A percentile compares a stretch with the other conserved stretches of the same genome.
phyloP scores from a whole-genome alignment of 2,113 vertebrate species.

The Ciconia boyciana region DNA sequence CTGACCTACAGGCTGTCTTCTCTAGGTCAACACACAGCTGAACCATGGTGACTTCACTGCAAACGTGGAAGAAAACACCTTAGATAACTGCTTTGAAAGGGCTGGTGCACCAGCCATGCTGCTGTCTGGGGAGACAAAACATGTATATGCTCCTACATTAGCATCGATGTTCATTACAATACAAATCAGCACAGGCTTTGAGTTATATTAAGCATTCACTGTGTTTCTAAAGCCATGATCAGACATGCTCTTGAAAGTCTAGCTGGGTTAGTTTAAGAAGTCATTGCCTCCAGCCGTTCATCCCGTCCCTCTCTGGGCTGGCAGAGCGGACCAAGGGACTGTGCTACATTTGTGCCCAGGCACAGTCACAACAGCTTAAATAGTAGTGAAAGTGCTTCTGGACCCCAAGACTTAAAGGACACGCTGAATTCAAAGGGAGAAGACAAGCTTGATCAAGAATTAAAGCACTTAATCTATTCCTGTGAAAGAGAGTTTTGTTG shows the following conservation, averaged over 20 bases:
- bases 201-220: not conserved
- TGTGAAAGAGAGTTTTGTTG: not conserved
- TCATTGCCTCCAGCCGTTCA: not conserved
- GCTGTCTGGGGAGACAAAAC: not conserved
- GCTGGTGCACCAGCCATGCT: not conserved
- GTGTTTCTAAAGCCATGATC: not conserved
- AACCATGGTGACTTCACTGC: accelerated
- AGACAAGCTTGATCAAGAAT: not conserved
- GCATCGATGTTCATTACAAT: not conserved
- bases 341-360: not conserved
- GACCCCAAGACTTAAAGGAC: not conserved
- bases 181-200: not conserved
- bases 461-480: not conserved
- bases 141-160: not conserved
- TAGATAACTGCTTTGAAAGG: not conserved
- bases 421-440: not conserved
- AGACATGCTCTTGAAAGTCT: not conserved
- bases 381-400: not conserved
- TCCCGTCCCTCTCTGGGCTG: not conserved
- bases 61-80: not conserved
- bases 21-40: not conserved
- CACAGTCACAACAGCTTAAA: not conserved
- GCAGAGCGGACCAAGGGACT: not conserved
- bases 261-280: not conserved
- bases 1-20: not conserved